Conservation (phyloP, 2,113 vertebrate species). For the Percina caprodes region DNA sequence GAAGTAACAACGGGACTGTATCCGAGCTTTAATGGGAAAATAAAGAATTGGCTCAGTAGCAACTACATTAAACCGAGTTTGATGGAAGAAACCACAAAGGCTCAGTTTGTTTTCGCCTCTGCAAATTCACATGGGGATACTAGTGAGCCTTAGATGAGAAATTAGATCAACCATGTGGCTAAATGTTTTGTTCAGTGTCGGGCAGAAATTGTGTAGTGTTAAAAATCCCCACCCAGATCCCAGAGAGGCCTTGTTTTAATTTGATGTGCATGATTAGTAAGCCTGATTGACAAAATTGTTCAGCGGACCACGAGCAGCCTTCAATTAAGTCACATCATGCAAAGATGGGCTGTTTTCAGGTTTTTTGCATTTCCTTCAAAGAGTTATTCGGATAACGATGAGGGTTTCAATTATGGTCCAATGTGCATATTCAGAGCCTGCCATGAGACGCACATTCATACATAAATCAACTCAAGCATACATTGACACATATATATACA, state of each 20-base stretch:
- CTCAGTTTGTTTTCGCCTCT: conserved; percentile 33
- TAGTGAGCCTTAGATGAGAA: conserved; percentile 46
- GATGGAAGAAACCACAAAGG: conserved; percentile 34
- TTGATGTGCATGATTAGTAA: conserved; percentile 65
- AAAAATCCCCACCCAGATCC: conserved; percentile 52
- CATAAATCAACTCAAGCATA: background rate
- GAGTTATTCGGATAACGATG: conserved; percentile 13
- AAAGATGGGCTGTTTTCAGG: conserved; percentile 27
- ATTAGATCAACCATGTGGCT: conserved; percentile 38
- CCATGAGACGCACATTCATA: background rate
- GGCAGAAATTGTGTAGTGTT: conserved; percentile 50
- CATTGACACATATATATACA: background rate
- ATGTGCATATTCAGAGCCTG: conserved; percentile 1
- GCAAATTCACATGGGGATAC: conserved; percentile 18
- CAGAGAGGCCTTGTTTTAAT: conserved; percentile 65
- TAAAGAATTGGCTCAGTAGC: conserved; percentile 51
- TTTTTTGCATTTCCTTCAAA: conserved; percentile 23
- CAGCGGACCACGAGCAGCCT: conserved; percentile 31
- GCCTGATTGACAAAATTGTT: conserved; percentile 68
- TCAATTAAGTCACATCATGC: conserved; percentile 43
- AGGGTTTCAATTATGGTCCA: background rate
- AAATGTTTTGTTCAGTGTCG: conserved; percentile 40
- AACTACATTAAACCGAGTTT: conserved; percentile 28
- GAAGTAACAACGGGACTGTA: conserved; percentile 39
- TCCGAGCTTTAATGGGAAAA: conserved; percentile 46